Conservation (phyloP, 2,797 vertebrate species). For the Bovichtus diacanthus region DNA sequence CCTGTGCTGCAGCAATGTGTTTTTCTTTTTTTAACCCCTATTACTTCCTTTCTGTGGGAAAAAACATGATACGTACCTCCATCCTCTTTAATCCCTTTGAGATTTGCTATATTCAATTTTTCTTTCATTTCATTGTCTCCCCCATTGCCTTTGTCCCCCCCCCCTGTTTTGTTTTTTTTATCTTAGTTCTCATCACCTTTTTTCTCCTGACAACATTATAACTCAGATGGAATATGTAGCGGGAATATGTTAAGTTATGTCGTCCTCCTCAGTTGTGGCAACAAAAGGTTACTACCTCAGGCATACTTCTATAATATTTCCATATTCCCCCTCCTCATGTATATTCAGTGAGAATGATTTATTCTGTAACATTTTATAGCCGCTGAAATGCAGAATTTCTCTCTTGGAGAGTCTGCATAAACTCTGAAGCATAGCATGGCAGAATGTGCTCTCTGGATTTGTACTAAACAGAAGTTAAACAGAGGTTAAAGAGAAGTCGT, state of each 20-base stretch:
- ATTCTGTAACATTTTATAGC: constrained; percentile 67
- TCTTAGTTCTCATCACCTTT: constrained; percentile 58
- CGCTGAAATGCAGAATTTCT: constrained; percentile 57
- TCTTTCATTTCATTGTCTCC: constrained; percentile 49
- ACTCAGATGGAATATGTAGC: constrained; percentile 66
- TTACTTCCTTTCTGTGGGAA: constrained; percentile 72
- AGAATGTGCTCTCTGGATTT: constrained; percentile 47
- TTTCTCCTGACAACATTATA: constrained; percentile 67
- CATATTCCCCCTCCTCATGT: constrained; percentile 76
- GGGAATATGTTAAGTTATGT: constrained; percentile 73
- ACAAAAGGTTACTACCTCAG: constrained; percentile 84
- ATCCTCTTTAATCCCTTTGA: constrained; percentile 65
- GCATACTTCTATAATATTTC: constrained; percentile 75
- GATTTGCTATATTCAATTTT: constrained; percentile 55
- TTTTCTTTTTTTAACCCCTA: constrained; percentile 78
- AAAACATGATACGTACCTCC: constrained; percentile 61
- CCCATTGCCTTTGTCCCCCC: constrained; percentile 38
- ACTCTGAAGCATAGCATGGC: constrained; percentile 38
- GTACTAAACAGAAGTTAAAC: constrained; percentile 60
- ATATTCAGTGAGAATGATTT: constrained; percentile 79
- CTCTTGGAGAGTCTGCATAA: constrained; percentile 15
- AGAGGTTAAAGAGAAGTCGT: constrained; percentile 76
- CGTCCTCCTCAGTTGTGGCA: constrained; percentile 76
- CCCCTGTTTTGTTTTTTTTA: constrained; percentile 27
- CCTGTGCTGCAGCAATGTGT: constrained; percentile 67